Conservation (phyloP, 2,797 vertebrate species). For the Melanogrammus aeglefinus region DNA sequence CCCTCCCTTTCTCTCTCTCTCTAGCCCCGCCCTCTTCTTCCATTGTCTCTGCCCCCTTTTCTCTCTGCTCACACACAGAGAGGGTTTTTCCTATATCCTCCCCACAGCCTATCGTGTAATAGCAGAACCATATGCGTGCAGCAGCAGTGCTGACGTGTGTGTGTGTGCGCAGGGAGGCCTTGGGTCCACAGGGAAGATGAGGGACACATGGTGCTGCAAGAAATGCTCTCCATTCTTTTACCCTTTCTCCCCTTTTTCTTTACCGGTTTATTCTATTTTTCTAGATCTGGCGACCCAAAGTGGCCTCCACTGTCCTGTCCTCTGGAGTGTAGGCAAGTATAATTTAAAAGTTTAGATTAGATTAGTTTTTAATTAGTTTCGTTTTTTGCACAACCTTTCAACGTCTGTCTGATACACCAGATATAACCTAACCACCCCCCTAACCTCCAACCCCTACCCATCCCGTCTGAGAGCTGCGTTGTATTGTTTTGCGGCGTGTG, state of each 20-base stretch:
- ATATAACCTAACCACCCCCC: not conserved
- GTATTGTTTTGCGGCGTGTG: conserved; percentile 8
- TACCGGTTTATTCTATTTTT: conserved; percentile 34
- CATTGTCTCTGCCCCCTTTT: conserved; percentile 16
- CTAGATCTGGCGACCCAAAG: conserved; percentile 11
- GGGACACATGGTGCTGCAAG: conserved; percentile 71
- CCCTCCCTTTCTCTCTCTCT: conserved; percentile 3
- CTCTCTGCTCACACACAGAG: conserved; percentile 60
- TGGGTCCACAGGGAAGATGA: conserved; percentile 78
- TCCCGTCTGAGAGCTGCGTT: not conserved
- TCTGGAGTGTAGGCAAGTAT: not conserved
- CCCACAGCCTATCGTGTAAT: conserved; percentile 73
- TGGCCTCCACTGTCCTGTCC: not conserved
- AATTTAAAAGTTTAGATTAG: not conserved
- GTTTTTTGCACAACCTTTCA: not conserved
- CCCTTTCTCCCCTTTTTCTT: conserved; percentile 31
- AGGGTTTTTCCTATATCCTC: conserved; percentile 71
- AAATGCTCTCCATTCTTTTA: conserved; percentile 59
- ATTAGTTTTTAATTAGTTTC: not conserved
- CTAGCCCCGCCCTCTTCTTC: conserved; percentile 12
- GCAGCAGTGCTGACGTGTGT: conserved; percentile 67
- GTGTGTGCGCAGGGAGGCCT: conserved; percentile 50
- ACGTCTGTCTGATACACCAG: not conserved
- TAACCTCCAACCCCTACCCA: not conserved
- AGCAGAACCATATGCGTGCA: conserved; percentile 78